phyloP scores from a whole-genome alignment of 2,113 vertebrate species.

The Kryptolebias marmoratus region DNA sequence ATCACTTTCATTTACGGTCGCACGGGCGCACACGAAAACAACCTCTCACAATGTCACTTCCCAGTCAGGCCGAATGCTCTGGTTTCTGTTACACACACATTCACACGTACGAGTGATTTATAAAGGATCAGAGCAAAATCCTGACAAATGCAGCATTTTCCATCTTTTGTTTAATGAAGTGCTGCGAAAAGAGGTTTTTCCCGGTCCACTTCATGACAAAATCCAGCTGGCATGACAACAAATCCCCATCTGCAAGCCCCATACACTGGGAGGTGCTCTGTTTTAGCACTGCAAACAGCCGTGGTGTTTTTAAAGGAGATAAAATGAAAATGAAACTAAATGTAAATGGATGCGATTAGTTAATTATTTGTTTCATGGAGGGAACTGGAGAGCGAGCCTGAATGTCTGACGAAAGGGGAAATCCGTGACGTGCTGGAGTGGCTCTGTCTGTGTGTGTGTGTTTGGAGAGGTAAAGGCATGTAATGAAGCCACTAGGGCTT shows the following conservation, averaged over 20 bases:
- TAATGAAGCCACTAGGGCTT: constrained; percentile 23
- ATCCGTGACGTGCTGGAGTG: constrained; percentile 19
- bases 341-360: constrained; percentile 71
- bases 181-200: constrained; percentile 38
- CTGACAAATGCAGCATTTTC: constrained; percentile 22
- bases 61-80: constrained; percentile 5
- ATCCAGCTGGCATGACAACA: constrained; percentile 68
- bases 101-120: constrained; percentile 1
- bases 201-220: constrained; percentile 55
- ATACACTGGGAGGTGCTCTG: constrained; percentile 4
- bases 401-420: constrained; percentile 37
- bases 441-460: constrained; percentile 12
- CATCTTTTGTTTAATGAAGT: constrained; percentile 48
- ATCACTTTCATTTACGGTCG: constrained; percentile 44
- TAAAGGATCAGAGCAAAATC: constrained; percentile 23
- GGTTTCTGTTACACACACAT: constrained; percentile 13
- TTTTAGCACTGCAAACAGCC: constrained; percentile 27
- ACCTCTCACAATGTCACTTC: constrained; percentile 50
- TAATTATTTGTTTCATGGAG: constrained; percentile 68
- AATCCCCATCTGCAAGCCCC: constrained; percentile 47
- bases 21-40: constrained; percentile 43
- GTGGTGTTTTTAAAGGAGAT: constrained; percentile 47
- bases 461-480: constrained; percentile 26
- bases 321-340: constrained; percentile 40
- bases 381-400: constrained; percentile 41